Conservation (phyloP, 1,140 invertebrate species). For the Schlechtendalia chinensis region DNA sequence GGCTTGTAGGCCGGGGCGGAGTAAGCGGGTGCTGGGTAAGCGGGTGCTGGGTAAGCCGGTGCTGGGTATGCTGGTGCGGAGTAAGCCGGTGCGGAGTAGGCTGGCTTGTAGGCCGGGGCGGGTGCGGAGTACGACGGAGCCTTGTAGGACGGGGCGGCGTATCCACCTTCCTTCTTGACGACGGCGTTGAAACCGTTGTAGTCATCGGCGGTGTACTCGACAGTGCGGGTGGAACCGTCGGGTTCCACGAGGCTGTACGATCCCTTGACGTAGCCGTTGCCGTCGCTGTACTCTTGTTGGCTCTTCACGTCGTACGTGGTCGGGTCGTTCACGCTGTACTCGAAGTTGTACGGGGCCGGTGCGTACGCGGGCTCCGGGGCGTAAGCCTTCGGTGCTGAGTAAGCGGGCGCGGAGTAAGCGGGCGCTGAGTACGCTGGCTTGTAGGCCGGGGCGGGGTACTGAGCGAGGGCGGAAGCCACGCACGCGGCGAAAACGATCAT, state of each 20-base stretch:
- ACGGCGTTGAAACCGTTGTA: constrained; percentile 52
- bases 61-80: constrained; percentile 29
- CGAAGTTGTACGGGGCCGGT: constrained; percentile 54
- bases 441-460: constrained; percentile 49
- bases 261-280: constrained; percentile 57
- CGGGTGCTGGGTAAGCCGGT: not conserved
- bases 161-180: constrained; percentile 52
- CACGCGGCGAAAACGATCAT: constrained; percentile 53
- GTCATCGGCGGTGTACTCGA: constrained; percentile 59
- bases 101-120: constrained; percentile 47
- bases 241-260: constrained; percentile 57
- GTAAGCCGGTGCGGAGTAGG: constrained; percentile 36
- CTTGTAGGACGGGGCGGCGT: constrained; percentile 23
- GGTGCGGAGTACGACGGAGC: constrained; percentile 29
- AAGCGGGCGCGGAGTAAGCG: constrained; percentile 51
- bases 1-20: constrained; percentile 27
- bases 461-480: constrained; percentile 46
- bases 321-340: constrained; percentile 54
- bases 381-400: constrained; percentile 51
- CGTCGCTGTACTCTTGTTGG: constrained; percentile 54
- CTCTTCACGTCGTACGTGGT: constrained; percentile 54
- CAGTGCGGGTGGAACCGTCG: constrained; percentile 61
- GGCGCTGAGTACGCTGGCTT: constrained; percentile 42
- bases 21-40: too few species aligned
- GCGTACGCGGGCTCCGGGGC: constrained; percentile 53